Percentiles rank a stretch among this genome's conserved stretches.
These are phyloP conservation scores for Enteromius fasciolatus DNA, from an alignment of 2,797 vertebrate species.

Conservation along the genomic window DNA sequence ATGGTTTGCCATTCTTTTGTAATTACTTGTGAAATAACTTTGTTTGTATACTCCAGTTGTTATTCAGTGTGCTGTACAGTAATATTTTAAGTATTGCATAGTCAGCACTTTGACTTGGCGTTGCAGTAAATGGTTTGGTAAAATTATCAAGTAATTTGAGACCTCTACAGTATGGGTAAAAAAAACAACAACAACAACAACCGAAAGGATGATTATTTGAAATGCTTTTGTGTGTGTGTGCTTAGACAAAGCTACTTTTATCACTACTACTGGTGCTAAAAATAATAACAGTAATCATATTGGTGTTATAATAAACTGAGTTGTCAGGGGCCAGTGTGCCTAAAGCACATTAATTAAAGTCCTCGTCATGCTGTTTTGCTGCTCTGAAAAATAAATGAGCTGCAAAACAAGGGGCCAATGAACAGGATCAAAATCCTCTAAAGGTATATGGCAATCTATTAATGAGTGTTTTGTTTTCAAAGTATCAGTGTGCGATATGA, in stretches of 20 bases:
- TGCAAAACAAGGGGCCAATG: constrained; percentile 1
- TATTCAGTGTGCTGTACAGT: background rate
- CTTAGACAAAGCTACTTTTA: background rate
- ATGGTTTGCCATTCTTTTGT: background rate
- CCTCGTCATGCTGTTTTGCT: constrained; percentile 7
- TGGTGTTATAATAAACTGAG: constrained; percentile 28
- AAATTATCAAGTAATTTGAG: background rate
- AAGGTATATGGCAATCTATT: background rate
- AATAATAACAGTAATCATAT: constrained; percentile 24
- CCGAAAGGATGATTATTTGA: background rate
- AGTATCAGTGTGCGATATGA: background rate
- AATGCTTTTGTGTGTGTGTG: background rate
- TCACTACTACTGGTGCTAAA: constrained; percentile 13
- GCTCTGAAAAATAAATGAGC: constrained; percentile 22
- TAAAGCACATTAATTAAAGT: constrained; percentile 27
- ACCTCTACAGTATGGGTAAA: background rate
- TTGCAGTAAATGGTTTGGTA: background rate
- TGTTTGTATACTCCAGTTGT: background rate
- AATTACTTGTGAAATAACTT: background rate
- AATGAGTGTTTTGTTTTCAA: background rate
- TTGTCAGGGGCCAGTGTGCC: constrained; percentile 24
- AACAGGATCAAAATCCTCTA: constrained; percentile 15
- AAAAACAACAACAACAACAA: background rate
- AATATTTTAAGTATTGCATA: constrained; percentile 6
- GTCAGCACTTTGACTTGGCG: background rate